These are phyloP conservation scores for Sphaerophoria rueppellii DNA, from an alignment of 2,888 invertebrate genomes.

Conservation along the genomic window DNA sequence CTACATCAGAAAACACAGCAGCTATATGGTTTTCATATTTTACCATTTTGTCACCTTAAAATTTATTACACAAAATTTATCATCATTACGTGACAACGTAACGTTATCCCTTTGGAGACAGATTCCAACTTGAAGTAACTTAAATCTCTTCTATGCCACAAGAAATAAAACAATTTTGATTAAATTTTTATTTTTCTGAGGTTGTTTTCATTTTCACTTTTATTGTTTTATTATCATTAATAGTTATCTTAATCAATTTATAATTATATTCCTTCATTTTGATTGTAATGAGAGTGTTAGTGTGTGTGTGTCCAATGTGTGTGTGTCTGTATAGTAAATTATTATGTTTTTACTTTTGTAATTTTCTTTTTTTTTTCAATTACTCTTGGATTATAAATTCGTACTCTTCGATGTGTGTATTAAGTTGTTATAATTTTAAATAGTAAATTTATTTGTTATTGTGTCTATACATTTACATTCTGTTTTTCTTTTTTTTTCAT, in stretches of 20 bases:
- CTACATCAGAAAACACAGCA: no score
- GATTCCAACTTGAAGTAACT: no score
- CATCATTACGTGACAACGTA: no score
- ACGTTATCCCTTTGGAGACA: no score
- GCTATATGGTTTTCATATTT: no score
- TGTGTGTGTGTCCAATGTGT: slow-evolving; percentile 32
- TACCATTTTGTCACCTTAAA: no score
- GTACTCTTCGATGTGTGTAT: slow-evolving; percentile 74
- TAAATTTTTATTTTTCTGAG: slow-evolving; percentile 60
- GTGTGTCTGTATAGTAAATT: slow-evolving; percentile 48
- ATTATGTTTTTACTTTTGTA: slow-evolving; percentile 43
- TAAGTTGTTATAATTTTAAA: slow-evolving; percentile 56
- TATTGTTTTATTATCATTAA: slow-evolving; percentile 70
- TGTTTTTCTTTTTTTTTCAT: slow-evolving; percentile 42
- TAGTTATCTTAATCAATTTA: slow-evolving; percentile 69
- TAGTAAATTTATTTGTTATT: slow-evolving; percentile 46
- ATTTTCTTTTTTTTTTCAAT: slow-evolving; percentile 43
- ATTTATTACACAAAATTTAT: no score
- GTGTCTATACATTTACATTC: slow-evolving; percentile 2
- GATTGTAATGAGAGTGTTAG: slow-evolving; percentile 68
- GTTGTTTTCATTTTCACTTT: slow-evolving; percentile 70
- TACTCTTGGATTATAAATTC: slow-evolving; percentile 70
- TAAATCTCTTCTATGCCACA: no score
- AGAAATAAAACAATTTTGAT: slow-evolving; percentile 65
- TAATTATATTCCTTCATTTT: slow-evolving; percentile 52